These are phyloP conservation scores for Vespertilio murinus DNA, from an alignment of 2,797 vertebrate species.

Conservation along the genomic window DNA sequence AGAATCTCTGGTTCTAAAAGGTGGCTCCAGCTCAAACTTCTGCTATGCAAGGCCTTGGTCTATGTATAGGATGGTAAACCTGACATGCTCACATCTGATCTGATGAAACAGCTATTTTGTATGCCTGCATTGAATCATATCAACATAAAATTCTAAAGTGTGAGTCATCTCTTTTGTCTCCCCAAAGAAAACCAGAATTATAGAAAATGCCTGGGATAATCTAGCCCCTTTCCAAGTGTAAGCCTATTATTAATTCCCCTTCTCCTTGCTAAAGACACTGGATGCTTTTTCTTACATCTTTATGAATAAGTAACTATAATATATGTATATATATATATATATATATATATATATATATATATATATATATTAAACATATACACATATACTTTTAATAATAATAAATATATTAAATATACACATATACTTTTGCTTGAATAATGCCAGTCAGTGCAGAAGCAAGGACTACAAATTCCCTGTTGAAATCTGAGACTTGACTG, in stretches of 20 bases:
- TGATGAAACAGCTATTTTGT: background rate
- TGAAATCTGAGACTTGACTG: background rate
- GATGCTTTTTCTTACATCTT: background rate
- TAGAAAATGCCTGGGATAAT: background rate
- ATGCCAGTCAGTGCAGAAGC: background rate
- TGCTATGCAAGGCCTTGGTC: background rate
- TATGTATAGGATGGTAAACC: background rate
- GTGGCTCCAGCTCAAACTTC: background rate
- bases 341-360: background rate
- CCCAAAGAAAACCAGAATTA: background rate
- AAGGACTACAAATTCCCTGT: background rate
- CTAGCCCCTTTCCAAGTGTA: background rate
- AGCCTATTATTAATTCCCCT: background rate
- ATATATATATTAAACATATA: background rate
- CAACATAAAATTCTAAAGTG: background rate
- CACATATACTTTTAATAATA: background rate
- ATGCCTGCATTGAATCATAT: background rate
- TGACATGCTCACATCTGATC: background rate
- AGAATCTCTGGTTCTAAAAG: background rate
- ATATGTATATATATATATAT: background rate
- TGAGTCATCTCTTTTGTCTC: slow-evolving; percentile 34
- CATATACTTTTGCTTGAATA: background rate
- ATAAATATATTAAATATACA: background rate
- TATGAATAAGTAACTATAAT: background rate
- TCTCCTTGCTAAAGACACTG: background rate